These are phyloP conservation scores for Promerops cafer DNA, from an alignment of 2,113 vertebrate genomes.

Conservation along the genomic window DNA sequence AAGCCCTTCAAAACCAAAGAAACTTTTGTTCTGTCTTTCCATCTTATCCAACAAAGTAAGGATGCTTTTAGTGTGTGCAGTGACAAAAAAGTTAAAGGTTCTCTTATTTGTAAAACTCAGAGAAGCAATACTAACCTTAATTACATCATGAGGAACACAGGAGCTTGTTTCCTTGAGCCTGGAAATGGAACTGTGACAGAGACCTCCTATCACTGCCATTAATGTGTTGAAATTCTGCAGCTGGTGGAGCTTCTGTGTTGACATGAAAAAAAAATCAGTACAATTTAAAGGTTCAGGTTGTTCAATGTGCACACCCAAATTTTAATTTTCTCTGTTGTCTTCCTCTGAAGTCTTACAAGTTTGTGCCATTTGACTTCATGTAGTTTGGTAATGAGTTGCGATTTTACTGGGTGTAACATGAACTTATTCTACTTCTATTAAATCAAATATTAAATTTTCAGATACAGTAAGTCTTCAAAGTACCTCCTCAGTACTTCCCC, in stretches of 20 bases:
- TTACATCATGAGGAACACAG: conserved; percentile 85
- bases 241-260: conserved; percentile 83
- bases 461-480: background rate
- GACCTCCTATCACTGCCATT: conserved; percentile 95
- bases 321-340: background rate
- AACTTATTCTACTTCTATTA: background rate
- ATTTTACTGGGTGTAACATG: background rate
- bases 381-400: background rate
- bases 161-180: conserved; percentile 94
- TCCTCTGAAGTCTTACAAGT: background rate
- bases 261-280: background rate
- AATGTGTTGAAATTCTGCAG: conserved; percentile 95
- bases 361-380: background rate
- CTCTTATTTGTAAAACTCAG: background rate
- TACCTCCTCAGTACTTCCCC: background rate
- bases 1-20: background rate
- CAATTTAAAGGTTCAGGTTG: background rate
- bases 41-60: background rate
- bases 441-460: background rate
- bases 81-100: background rate
- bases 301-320: background rate
- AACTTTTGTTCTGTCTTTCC: background rate
- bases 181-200: conserved; percentile 95
- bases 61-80: background rate
- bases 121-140: conserved; percentile 79